Evolutionary conservation across 1,140 invertebrate genomes (phyloP).

Genomic region (Formica selysi): DNA sequence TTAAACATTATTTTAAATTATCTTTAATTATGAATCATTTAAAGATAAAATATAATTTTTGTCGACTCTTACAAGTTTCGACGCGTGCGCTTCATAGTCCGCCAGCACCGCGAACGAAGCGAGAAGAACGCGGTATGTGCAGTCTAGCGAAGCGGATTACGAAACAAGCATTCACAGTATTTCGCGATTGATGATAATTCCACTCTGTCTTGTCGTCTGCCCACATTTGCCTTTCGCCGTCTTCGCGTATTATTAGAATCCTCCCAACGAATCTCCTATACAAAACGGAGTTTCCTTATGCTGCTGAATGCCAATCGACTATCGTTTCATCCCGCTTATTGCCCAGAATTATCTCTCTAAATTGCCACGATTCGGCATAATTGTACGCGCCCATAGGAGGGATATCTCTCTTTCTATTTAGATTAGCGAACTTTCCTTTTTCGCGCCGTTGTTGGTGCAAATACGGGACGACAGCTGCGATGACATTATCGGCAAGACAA

Average conservation of each 20-base stretch:
- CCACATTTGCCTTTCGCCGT: conserved; percentile 65
- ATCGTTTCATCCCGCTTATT: conserved; percentile 54
- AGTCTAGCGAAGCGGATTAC: conserved; percentile 52
- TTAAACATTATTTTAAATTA: not conserved
- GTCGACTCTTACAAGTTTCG: not conserved
- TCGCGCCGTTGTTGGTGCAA: conserved; percentile 13
- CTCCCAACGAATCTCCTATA: not conserved
- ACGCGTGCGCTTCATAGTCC: not conserved
- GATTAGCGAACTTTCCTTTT: conserved; percentile 42
- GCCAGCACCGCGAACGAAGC: conserved; percentile 23
- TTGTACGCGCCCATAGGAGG: conserved; percentile 3
- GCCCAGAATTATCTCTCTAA: conserved; percentile 44
- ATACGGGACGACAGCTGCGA: conserved; percentile 23
- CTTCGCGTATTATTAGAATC: conserved; percentile 44
- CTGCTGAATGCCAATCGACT: conserved; percentile 36
- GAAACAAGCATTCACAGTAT: conserved; percentile 59
- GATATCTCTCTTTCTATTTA: conserved; percentile 40
- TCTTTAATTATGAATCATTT: conserved; percentile 6
- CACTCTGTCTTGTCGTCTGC: conserved; percentile 25
- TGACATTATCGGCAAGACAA: conserved; percentile 46
- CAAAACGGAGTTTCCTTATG: conserved; percentile 4
- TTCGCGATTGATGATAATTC: conserved; percentile 63
- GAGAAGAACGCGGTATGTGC: conserved; percentile 26
- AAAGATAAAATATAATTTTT: conserved; percentile 8
- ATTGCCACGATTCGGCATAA: conserved; percentile 47